Conservation (phyloP, 1,140 invertebrate genomes). For the Aphidius ervi region DNA sequence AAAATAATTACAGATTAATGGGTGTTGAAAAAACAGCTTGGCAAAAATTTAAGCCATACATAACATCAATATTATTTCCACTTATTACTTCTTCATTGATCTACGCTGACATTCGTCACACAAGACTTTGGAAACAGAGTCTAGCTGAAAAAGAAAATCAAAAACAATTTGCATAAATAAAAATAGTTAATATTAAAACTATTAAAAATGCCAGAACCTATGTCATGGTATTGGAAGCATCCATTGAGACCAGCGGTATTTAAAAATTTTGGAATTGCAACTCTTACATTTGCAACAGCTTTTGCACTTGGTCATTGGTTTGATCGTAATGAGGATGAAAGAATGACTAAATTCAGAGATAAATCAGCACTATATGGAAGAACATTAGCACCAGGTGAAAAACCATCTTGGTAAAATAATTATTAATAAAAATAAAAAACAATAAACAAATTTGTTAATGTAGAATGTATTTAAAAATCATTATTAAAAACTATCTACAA, state of each 20-base stretch:
- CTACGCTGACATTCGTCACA: slow-evolving; percentile 66
- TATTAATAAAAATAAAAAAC: slow-evolving; percentile 10
- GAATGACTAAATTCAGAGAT: slow-evolving; percentile 69
- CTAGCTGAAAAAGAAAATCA: slow-evolving; percentile 22
- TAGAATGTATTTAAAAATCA: slow-evolving; percentile 13
- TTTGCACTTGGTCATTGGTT: slow-evolving; percentile 61
- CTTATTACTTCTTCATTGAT: slow-evolving; percentile 56
- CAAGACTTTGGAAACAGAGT: slow-evolving; percentile 63
- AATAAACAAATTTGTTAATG: slow-evolving; percentile 11
- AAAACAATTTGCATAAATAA: slow-evolving; percentile 6
- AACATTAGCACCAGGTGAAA: slow-evolving; percentile 59
- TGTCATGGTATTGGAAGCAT: too few species aligned
- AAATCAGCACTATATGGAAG: slow-evolving; percentile 72
- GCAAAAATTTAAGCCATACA: slow-evolving; percentile 14
- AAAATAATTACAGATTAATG: slow-evolving; percentile 38
- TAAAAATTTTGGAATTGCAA: slow-evolving; percentile 16
- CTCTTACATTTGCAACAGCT: slow-evolving; percentile 53
- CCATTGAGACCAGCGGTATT: too few species aligned
- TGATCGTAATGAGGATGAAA: slow-evolving; percentile 64
- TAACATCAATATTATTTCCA: slow-evolving; percentile 63
- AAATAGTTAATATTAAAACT: neutral
- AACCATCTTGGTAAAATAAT: slow-evolving; percentile 61
- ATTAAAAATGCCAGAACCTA: neutral
- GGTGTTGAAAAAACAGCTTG: slow-evolving; percentile 15
- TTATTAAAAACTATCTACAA: neutral